These are phyloP conservation scores for Psammodynastes pulverulentus DNA, from an alignment of 2,113 vertebrate species.

Conservation along the genomic window DNA sequence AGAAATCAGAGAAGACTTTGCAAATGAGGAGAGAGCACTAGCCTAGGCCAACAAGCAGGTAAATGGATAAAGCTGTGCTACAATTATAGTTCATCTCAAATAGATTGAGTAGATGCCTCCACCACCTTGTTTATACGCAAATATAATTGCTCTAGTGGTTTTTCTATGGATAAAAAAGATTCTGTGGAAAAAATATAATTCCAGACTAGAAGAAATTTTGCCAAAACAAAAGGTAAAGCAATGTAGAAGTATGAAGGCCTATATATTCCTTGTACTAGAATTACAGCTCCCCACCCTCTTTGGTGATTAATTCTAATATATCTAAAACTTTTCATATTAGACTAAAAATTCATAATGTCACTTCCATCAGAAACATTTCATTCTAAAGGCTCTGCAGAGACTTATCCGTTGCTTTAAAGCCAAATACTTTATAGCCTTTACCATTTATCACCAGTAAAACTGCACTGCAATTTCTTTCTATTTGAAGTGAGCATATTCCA, in stretches of 20 bases:
- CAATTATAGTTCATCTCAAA: not conserved
- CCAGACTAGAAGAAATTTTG: not conserved
- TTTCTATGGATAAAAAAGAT: not conserved
- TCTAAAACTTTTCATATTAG: not conserved
- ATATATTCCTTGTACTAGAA: not conserved
- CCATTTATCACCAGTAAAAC: slow-evolving; percentile 10
- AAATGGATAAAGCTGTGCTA: not conserved
- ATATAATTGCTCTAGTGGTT: not conserved
- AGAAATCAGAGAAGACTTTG: not conserved
- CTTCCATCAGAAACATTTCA: not conserved
- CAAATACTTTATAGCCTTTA: not conserved
- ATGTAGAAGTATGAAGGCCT: not conserved
- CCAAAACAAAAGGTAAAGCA: not conserved
- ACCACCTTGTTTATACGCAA: not conserved
- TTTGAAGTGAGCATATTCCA: not conserved
- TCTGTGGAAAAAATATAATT: not conserved
- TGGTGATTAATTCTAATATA: not conserved
- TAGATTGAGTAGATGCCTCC: not conserved
- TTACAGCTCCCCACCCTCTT: not conserved
- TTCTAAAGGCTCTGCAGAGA: slow-evolving; percentile 1
- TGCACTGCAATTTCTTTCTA: not conserved
- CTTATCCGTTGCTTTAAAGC: not conserved
- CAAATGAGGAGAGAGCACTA: not conserved
- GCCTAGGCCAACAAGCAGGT: not conserved
- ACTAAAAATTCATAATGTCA: not conserved